Percentiles rank a stretch among this genome's conserved stretches.
Evolutionary conservation across 2,888 invertebrate genomes (phyloP).

Genomic region (Polyommatus iphigenia): DNA sequence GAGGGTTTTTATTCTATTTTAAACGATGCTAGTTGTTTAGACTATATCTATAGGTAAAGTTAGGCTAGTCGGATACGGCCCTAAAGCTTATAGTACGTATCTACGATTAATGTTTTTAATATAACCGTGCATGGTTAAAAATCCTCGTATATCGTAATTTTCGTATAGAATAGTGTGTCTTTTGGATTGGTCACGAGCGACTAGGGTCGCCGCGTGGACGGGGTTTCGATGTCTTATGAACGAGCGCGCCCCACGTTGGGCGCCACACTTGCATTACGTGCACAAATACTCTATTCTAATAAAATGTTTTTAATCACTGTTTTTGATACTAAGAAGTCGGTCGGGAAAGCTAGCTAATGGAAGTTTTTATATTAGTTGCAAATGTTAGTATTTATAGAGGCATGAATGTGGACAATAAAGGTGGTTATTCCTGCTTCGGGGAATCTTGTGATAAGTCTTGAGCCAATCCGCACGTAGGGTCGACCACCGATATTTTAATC

Average conservation of each 20-base stretch:
- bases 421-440: conserved; percentile 58
- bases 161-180: conserved; percentile 57
- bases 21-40: conserved; percentile 74
- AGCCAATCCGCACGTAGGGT: conserved; percentile 51
- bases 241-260: conserved; percentile 43
- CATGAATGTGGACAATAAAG: conserved; percentile 75
- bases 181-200: conserved; percentile 44
- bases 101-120: conserved; percentile 62
- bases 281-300: conserved; percentile 72
- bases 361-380: conserved; percentile 67
- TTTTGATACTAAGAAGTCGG: conserved; percentile 60
- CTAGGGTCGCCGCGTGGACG: conserved; percentile 46
- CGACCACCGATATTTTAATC: conserved; percentile 60
- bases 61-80: conserved; percentile 60
- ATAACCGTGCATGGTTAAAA: conserved; percentile 57
- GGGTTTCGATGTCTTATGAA: conserved; percentile 49
- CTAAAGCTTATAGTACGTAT: conserved; percentile 72
- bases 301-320: conserved; percentile 61
- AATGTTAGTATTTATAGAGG: conserved; percentile 66
- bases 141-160: conserved; percentile 66
- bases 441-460: conserved; percentile 61
- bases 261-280: conserved; percentile 55
- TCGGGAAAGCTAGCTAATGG: conserved; percentile 49
- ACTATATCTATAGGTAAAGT: conserved; percentile 49
- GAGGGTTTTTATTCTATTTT: conserved; percentile 70